phyloP scores from a whole-genome alignment of 2,888 invertebrate genomes.

The Morinoia aosen region DNA sequence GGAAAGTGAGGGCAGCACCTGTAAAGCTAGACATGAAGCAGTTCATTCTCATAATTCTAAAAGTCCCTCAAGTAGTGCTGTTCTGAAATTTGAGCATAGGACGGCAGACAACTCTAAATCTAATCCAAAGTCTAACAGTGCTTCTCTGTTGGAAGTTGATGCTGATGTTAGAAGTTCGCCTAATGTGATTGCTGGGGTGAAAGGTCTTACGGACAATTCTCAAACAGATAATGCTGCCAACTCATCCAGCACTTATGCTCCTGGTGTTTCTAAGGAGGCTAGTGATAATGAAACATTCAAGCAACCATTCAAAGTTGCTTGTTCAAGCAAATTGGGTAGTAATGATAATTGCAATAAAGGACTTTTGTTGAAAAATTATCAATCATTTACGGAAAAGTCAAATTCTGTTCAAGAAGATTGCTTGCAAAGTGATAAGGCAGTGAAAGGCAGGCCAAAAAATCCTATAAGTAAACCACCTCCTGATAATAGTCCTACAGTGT shows the following conservation, averaged over 20 bases:
- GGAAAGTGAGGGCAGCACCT: neutral
- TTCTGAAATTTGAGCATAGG: neutral
- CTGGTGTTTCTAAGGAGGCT: neutral
- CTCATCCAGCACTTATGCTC: neutral
- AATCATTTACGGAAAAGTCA: neutral
- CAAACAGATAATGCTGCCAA: neutral
- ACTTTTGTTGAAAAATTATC: neutral
- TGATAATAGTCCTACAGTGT: neutral
- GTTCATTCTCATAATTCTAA: neutral
- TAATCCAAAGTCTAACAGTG: neutral
- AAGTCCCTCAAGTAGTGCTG: neutral
- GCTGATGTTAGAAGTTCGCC: neutral
- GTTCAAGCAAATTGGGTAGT: neutral
- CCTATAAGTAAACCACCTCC: neutral
- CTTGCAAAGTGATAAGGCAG: neutral
- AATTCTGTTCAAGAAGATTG: neutral
- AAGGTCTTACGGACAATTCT: neutral
- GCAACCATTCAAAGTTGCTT: neutral
- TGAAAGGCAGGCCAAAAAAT: neutral
- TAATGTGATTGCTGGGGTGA: neutral
- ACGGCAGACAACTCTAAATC: neutral
- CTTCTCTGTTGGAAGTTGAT: neutral
- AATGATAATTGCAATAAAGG: neutral
- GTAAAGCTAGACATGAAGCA: neutral
- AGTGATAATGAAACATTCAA: neutral